These are phyloP conservation scores for Orbicella faveolata DNA, from an alignment of 64 coral and sea anemone genomes.

Conservation along the genomic window DNA sequence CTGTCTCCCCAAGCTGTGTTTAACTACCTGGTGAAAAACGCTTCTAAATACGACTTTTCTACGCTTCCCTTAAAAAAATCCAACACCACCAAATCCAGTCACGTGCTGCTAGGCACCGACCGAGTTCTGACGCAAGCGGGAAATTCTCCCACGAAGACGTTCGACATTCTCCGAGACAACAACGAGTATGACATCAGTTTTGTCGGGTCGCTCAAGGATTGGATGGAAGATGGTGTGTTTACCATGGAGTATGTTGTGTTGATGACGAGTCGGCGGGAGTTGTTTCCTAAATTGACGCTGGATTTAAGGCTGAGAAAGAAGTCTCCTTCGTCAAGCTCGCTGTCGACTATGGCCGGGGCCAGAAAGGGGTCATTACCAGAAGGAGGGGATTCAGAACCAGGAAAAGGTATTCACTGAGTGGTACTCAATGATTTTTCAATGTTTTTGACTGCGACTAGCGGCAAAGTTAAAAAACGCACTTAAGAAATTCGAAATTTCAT, in stretches of 20 bases:
- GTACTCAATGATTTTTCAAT: not conserved
- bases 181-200: constrained; percentile 90
- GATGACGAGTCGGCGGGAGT: constrained; percentile 88
- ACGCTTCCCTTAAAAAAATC: constrained; percentile 59
- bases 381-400: constrained; percentile 11
- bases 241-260: constrained; percentile 81
- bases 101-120: constrained; percentile 66
- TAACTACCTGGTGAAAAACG: constrained; percentile 87
- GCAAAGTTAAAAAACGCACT: no score
- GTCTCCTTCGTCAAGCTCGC: constrained; percentile 41
- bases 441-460: not conserved
- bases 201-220: constrained; percentile 63
- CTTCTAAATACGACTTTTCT: constrained; percentile 66
- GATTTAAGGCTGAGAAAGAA: constrained; percentile 54
- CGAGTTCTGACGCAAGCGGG: constrained; percentile 25
- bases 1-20: constrained; percentile 70
- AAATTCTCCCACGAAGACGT: not conserved
- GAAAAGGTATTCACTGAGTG: constrained; percentile 31
- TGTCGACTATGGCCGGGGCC: constrained; percentile 21
- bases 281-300: constrained; percentile 85
- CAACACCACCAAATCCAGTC: not conserved
- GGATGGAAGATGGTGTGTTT: constrained; percentile 65
- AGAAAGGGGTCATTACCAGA: constrained; percentile 38
- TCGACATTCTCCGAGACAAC: constrained; percentile 56
- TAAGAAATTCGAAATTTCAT: not conserved